These are phyloP conservation scores for Salmo trutta DNA, from an alignment of 2,797 vertebrate genomes.

Conservation along the genomic window DNA sequence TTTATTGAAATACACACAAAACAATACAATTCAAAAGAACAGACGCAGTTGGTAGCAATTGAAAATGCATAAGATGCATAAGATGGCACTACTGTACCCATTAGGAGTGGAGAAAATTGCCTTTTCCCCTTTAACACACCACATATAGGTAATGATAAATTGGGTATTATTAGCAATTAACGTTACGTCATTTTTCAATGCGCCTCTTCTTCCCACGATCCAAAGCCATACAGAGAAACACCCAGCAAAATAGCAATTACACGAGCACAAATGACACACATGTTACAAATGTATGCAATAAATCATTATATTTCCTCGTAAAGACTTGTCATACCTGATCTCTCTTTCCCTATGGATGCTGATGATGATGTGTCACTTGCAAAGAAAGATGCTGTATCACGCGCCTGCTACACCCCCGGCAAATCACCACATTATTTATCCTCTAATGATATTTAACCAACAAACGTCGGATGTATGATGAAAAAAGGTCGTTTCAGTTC, in stretches of 20 bases:
- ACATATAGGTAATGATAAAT: neutral
- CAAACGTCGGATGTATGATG: neutral
- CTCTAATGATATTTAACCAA: constrained; percentile 15
- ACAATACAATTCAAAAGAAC: neutral
- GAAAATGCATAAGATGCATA: neutral
- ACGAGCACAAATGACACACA: neutral
- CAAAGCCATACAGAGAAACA: constrained; percentile 16
- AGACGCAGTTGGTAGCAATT: neutral
- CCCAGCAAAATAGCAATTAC: neutral
- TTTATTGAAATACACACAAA: constrained; percentile 1
- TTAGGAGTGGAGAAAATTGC: no score
- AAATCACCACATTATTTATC: constrained; percentile 57
- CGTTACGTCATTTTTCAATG: constrained; percentile 4
- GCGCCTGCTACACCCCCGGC: constrained; percentile 48
- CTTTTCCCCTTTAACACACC: neutral
- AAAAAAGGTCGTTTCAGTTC: neutral
- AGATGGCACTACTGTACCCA: neutral
- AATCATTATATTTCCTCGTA: neutral
- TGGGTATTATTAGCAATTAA: constrained; percentile 7
- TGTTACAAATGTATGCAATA: neutral
- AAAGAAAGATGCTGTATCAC: constrained; percentile 84
- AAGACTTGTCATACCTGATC: constrained; percentile 46
- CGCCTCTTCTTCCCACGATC: constrained; percentile 4
- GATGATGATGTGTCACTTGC: constrained; percentile 62
- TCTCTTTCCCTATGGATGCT: constrained; percentile 21